Evolutionary conservation across 1,140 invertebrate species (phyloP).

Genomic region (Dendroctonus valens): DNA sequence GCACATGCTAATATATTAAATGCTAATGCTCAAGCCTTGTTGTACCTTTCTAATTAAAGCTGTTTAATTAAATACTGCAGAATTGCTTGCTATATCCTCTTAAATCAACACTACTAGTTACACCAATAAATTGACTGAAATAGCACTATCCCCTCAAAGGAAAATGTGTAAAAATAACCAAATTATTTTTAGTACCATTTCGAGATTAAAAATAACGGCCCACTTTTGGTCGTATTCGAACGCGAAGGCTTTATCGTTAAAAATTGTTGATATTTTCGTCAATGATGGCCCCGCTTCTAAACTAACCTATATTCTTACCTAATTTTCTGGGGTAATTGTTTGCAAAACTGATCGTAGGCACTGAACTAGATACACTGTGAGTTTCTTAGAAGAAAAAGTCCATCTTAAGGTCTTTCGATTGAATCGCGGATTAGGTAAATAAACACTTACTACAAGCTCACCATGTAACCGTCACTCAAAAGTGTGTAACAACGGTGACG

Average conservation of each 20-base stretch:
- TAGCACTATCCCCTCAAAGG: neutral
- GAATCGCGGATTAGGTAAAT: constrained; percentile 1
- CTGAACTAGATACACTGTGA: neutral
- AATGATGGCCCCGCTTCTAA: constrained; percentile 4
- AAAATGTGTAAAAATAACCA: constrained; percentile 17
- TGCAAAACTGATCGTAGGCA: too few species aligned
- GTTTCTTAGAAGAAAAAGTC: neutral
- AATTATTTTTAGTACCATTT: constrained; percentile 7
- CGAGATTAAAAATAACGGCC: constrained; percentile 22
- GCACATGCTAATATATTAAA: too few species aligned
- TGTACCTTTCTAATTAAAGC: too few species aligned
- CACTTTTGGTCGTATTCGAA: constrained; percentile 20
- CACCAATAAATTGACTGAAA: too few species aligned
- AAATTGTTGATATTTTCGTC: constrained; percentile 23
- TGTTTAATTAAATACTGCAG: too few species aligned
- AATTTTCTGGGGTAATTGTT: too few species aligned
- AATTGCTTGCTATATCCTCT: too few species aligned
- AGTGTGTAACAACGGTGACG: constrained; percentile 6
- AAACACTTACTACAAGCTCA: neutral
- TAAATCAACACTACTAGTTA: too few species aligned
- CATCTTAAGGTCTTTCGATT: neutral
- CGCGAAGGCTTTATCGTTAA: constrained; percentile 1
- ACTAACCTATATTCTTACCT: too few species aligned
- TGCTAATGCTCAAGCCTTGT: too few species aligned
- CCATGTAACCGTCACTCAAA: neutral